Conservation (phyloP, 2,113 vertebrate genomes). For the Urocynchramus pylzowi region DNA sequence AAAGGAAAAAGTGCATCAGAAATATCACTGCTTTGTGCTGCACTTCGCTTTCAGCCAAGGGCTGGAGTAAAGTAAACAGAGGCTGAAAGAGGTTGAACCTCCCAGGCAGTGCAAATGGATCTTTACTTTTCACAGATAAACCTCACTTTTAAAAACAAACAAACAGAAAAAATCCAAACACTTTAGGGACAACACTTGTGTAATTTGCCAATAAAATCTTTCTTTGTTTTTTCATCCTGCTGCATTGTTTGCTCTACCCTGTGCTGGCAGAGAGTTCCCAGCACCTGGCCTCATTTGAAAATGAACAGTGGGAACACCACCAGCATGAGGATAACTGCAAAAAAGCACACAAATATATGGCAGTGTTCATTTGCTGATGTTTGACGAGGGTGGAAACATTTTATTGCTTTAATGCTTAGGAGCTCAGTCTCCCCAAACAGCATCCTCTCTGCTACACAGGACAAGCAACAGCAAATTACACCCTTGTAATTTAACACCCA, state of each 20-base stretch:
- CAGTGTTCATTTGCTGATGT: neutral
- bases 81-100: neutral
- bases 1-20: neutral
- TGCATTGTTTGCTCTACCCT: neutral
- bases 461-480: neutral
- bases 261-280: neutral
- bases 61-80: neutral
- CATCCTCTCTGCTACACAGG: neutral
- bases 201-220: neutral
- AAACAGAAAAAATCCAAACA: neutral
- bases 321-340: neutral
- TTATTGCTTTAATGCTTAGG: neutral
- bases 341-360: accelerated
- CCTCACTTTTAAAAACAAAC: neutral
- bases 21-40: neutral
- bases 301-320: neutral
- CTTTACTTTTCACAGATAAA: neutral
- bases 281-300: neutral
- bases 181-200: neutral
- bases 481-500: neutral
- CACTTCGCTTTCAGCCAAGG: neutral
- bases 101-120: neutral
- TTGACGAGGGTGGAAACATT: neutral
- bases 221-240: neutral
- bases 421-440: neutral